A percentile compares a stretch with the other conserved stretches of the same genome.
Evolutionary conservation across 2,113 vertebrate species (phyloP).

Genomic region (Cololabis saira): DNA sequence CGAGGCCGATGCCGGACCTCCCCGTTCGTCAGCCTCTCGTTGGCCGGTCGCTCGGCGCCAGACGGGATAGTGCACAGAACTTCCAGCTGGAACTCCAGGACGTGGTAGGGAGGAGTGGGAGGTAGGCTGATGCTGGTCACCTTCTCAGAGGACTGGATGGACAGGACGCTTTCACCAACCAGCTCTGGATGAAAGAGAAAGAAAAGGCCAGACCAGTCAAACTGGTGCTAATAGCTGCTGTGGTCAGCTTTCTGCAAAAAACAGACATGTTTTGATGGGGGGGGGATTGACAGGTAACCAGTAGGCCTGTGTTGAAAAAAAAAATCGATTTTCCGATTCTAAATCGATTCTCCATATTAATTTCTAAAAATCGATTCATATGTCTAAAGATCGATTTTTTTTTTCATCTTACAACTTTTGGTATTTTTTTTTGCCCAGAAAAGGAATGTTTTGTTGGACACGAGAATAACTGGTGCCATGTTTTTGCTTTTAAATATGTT

Average conservation of each 20-base stretch:
- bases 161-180: constrained; percentile 81
- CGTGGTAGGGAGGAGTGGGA: constrained; percentile 88
- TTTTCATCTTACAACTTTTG: too few relatives aligned
- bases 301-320: too few relatives aligned
- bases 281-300: too few relatives aligned
- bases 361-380: too few relatives aligned
- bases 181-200: constrained; percentile 75
- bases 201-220: background rate
- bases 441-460: too few relatives aligned
- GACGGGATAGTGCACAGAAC: constrained; percentile 91
- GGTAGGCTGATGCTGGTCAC: constrained; percentile 94
- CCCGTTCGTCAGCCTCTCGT: constrained; percentile 80
- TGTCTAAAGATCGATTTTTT: too few relatives aligned
- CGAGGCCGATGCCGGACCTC: constrained; percentile 82
- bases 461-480: too few relatives aligned
- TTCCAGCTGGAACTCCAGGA: constrained; percentile 93
- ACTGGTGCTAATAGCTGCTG: background rate
- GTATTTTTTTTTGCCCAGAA: too few relatives aligned
- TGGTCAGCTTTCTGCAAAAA: background rate
- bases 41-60: constrained; percentile 71
- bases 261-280: too few relatives aligned
- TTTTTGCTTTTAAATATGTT: too few relatives aligned
- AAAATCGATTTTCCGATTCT: too few relatives aligned
- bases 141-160: constrained; percentile 92
- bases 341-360: too few relatives aligned